Base-by-base conservation (phyloP, 2,113 vertebrate species). In the Junco hyemalis region DNA sequence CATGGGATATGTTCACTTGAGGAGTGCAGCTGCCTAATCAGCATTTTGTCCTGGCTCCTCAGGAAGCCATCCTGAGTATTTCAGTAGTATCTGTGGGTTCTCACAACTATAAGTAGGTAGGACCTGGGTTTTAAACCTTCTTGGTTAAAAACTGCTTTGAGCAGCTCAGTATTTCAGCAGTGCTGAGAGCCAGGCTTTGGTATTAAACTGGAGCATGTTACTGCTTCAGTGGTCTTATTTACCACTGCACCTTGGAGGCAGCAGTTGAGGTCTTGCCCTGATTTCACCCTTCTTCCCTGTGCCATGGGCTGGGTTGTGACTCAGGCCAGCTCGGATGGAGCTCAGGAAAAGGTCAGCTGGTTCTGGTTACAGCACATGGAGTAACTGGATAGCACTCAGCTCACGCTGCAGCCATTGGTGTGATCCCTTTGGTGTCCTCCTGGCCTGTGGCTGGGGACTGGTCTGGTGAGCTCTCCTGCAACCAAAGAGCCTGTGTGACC, bases 261-360 rank as follows among this genome's bases (percentile, higher is more conserved):
- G 83, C 38, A 19, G 19, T 2, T 31, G 70, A 44, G 28, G 14
- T 40, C 40, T 65, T 79, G 69, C 23, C 73, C 51, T 57, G 66
- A 11, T 76, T 65, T 83, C 22, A 56, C 83, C 90, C 10, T 60
- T 50, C 25, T 90, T 45, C 33, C 31, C 22, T 22, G 33, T 73
- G 86, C 56, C 42, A 16, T 3, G 2, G 28, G 56, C 10, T 77
- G 36, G 54, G 11, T 28, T 66, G 53, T 91, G 77, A 7, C 50
- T 22, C 26, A n/a, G 87, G 13, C 40, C 21, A 51, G 69, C 48
- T 71, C 20, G 23, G 70, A 14, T 63, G 60, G 72, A 74, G 57
- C 29, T 12, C n/a, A 51, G 63, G 65, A 12, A 94, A 97, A 97
- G 96, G 96, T 96, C 94, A 91, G 22, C 59, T 61, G 45, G 81